phyloP scores from a whole-genome alignment of 2,113 vertebrate species.

The Diphyllodes magnificus region DNA sequence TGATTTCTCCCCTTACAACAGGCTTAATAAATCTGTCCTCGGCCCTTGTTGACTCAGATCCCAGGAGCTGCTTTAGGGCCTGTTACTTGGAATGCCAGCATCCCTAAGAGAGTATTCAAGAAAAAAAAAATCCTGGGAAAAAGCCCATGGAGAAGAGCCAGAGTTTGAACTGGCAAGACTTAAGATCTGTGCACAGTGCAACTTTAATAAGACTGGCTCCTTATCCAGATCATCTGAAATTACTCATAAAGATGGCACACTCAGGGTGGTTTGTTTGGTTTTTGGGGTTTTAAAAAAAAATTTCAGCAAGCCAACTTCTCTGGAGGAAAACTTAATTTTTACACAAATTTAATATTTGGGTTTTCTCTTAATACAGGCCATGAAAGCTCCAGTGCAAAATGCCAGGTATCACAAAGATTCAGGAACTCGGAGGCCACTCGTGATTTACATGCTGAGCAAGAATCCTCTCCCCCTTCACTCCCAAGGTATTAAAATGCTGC shows the following conservation, averaged over 20 bases:
- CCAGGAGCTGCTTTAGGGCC: not conserved
- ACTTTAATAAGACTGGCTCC: slow-evolving; percentile 5
- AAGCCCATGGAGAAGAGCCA: slow-evolving; percentile 27
- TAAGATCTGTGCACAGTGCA: not conserved
- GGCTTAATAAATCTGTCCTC: not conserved
- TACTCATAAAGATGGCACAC: not conserved
- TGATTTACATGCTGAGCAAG: slow-evolving; percentile 41
- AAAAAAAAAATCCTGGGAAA: not conserved
- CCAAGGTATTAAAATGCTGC: slow-evolving; percentile 39
- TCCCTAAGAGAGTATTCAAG: not conserved
- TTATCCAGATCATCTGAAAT: not conserved
- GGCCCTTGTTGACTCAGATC: not conserved
- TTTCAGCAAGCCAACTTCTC: not conserved
- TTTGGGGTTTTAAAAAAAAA: not conserved
- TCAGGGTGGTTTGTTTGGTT: not conserved
- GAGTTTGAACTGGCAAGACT: slow-evolving; percentile 33
- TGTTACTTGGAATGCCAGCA: not conserved
- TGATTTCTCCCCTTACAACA: not conserved
- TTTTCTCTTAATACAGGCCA: not conserved
- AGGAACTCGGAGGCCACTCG: not conserved
- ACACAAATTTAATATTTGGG: not conserved
- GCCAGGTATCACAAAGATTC: not conserved
- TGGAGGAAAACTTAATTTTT: not conserved
- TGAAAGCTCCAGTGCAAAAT: not conserved
- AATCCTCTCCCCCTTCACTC: not conserved